Base-by-base conservation (phyloP, 2,797 vertebrate genomes). In the Geotrypetes seraphini region DNA sequence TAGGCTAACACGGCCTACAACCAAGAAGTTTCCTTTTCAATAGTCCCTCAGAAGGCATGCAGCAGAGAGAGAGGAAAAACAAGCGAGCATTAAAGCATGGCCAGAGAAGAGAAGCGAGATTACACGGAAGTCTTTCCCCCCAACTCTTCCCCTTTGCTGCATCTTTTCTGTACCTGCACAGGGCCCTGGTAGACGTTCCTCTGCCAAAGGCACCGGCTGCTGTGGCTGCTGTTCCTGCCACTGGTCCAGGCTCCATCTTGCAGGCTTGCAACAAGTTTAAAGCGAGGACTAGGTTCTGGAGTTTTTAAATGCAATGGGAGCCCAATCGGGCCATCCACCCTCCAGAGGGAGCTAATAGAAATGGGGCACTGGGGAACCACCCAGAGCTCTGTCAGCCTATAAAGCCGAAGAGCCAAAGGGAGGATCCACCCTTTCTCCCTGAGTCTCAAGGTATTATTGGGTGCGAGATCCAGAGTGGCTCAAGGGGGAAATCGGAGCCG, bases 121-220 rank as follows among this genome's bases (percentile, higher is more conserved):
- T n/a, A n/a, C n/a, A n/a, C n/a, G n/a, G n/a, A n/a, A n/a, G n/a
- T n/a, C 36, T 5, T 20, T 13, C 27, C 23, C n/a, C 33, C 6
- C 11, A 4, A 2, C 0, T 5, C 5, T 6, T 4, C 3, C 1
- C 4, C 10, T 6, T 7, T 15, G n/a, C 25, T 3, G 10, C n/a
- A n/a, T n/a, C n/a, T n/a, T n/a, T n/a, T n/a, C n/a, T 54, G 56
- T 66, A 87, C 86, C 86, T 70, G 73, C 86, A 86, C 19, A 66
- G 34, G 27, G 28, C 19, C 25, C 52, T 59, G 34, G 2, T 3
- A 1, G 7, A n/a, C 12, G 7, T 12, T 1, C 39, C 25, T 25
- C 17, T 36, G 5, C 34, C 53, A 22, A 18, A n/a, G n/a, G n/a
- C n/a, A n/a, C n/a, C n/a, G n/a, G n/a, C 27, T 17, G 23, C 2